Base-by-base conservation (phyloP, 2,797 vertebrate genomes). In the Percopsis omiscomaycus region DNA sequence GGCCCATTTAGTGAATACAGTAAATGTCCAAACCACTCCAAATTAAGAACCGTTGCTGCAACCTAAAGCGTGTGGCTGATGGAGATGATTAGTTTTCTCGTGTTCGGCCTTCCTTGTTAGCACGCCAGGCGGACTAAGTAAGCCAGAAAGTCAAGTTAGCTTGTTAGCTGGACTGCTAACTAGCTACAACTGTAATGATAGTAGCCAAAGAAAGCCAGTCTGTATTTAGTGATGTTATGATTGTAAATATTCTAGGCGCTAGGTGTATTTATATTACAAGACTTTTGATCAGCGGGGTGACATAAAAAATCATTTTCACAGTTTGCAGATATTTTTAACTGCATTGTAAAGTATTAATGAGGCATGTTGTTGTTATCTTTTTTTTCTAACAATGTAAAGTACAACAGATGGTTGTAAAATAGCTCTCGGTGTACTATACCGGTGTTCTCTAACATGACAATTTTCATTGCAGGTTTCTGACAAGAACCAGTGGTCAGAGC, bases 401-500 rank as follows among this genome's bases (percentile, higher is more conserved):
- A 59, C 61, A 84, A 48, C 78, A 75, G 78, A 87, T 84, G 82
- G 80, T 63, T 66, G 56, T 50, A 68, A 64, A 67, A 48, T 64
- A 77, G 70, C 75, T 74, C 70, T 78, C 13, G 1, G 50, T 5
- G 5, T 16, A 72, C 55, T 79, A 81, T 81, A 62, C 66, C 67
- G 61, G 44, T 46, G 51, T 51, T 48, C 57, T 60, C 27, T 60
- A 80, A 65, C 83, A 59, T 0, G 79, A 42, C 58, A 0, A 2
- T 68, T 61, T 70, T 79, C 74, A 85, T 91, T 87, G 81, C 92
- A 98, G 98, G 97, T 99, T 78, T 98, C 96, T 48, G 98, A 99
- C 89, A 98, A 96, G 93, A 98, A 98, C 92, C 96, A 96, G 87
- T 99, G 97, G 98, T 92, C 91, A 84, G 96, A 98, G 86, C 95